Percentiles rank a stretch among this genome's conserved stretches.
These are phyloP conservation scores for Luperina testacea DNA, from an alignment of 2,888 invertebrate species.

Conservation along the genomic window DNA sequence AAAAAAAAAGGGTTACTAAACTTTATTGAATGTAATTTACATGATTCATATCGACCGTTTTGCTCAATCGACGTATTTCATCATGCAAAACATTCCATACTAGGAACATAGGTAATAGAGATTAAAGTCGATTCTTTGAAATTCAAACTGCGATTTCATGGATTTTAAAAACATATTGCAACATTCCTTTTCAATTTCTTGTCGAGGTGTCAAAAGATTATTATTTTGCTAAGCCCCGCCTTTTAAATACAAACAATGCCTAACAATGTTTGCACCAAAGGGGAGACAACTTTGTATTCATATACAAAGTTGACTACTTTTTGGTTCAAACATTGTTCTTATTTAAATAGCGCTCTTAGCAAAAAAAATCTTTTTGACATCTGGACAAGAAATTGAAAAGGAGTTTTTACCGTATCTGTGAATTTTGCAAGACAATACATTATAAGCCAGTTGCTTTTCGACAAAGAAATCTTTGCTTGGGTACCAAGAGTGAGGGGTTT, in stretches of 20 bases:
- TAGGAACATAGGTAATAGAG: conserved; percentile 17
- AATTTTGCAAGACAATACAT: conserved; percentile 7
- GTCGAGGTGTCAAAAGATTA: no score
- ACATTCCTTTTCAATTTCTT: neutral
- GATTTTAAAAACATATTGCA: conserved; percentile 42
- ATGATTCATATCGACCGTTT: conserved; percentile 47
- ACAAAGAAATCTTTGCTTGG: conserved; percentile 35
- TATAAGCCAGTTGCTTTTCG: conserved; percentile 9
- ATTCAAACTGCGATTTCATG: conserved; percentile 28
- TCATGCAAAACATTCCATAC: conserved; percentile 37
- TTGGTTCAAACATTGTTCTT: neutral
- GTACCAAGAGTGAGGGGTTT: conserved; percentile 5
- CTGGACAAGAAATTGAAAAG: conserved; percentile 10
- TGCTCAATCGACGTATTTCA: conserved; percentile 48
- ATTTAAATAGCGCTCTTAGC: neutral
- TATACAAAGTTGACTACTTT: neutral
- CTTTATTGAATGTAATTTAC: conserved; percentile 32
- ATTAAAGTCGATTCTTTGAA: conserved; percentile 26
- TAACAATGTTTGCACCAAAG: no score
- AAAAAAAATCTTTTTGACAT: neutral
- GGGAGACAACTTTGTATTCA: no score
- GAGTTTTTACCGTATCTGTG: conserved; percentile 12
- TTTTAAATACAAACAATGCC: no score
- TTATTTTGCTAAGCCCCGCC: no score
- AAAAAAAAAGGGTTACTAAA: conserved; percentile 27